Conservation (phyloP, 2,113 vertebrate species). For the Zosterops japonicus region DNA sequence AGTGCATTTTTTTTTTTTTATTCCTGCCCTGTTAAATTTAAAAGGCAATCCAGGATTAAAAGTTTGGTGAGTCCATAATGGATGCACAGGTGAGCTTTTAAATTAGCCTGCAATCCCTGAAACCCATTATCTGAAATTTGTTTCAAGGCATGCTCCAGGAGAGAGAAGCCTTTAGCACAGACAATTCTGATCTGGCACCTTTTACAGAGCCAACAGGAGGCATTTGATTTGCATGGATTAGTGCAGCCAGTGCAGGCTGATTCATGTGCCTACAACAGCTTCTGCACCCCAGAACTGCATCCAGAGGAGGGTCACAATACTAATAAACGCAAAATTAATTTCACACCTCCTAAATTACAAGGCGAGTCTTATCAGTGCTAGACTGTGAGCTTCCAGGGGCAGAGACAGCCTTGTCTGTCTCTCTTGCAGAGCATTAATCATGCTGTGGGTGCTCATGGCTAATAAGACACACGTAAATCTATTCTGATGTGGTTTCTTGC, state of each 20-base stretch:
- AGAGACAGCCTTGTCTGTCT: not conserved
- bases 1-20: not conserved
- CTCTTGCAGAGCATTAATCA: slow-evolving; percentile 37
- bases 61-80: not conserved
- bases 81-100: not conserved
- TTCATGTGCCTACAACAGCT: not conserved
- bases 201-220: not conserved
- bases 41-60: not conserved
- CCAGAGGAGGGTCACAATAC: not conserved
- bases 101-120: not conserved
- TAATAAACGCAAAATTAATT: slow-evolving; percentile 38
- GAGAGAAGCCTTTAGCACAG: not conserved
- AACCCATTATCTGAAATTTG: not conserved
- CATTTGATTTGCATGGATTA: not conserved
- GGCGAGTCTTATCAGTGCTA: not conserved
- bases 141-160: not conserved
- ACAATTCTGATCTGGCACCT: not conserved
- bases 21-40: not conserved
- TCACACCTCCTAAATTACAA: slow-evolving; percentile 20
- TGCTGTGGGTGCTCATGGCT: slow-evolving; percentile 5
- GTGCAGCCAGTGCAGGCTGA: not conserved
- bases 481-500: slow-evolving; percentile 38
- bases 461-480: slow-evolving; percentile 13
- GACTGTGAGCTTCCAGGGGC: slow-evolving; percentile 5
- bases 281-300: not conserved